These are phyloP conservation scores for Rhinella marina DNA, from an alignment of 2,797 vertebrate genomes.

Conservation along the genomic window DNA sequence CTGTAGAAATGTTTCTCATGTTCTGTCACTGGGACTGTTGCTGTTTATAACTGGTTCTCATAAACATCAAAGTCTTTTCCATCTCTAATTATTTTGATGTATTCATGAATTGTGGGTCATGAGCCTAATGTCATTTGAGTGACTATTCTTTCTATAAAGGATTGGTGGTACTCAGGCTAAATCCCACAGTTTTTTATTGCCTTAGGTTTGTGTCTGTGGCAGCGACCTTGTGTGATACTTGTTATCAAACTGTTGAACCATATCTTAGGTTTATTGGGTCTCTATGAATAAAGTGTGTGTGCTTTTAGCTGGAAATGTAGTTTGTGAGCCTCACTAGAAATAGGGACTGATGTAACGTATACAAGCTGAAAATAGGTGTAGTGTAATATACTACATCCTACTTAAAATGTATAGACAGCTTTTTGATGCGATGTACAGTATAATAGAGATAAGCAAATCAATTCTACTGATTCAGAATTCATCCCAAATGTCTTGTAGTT, in stretches of 20 bases:
- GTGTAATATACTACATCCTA: too few relatives aligned
- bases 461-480: too few relatives aligned
- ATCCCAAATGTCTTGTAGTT: too few relatives aligned
- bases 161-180: not conserved
- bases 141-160: not conserved
- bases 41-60: slow-evolving; percentile 1
- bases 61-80: slow-evolving; percentile 14
- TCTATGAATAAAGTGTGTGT: not conserved
- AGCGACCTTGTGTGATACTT: not conserved
- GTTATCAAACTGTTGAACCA: not conserved
- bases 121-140: not conserved
- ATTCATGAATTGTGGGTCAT: not conserved
- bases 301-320: not conserved
- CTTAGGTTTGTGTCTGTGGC: not conserved
- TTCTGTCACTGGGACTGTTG: not conserved
- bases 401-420: too few relatives aligned
- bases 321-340: too few relatives aligned
- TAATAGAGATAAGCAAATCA: too few relatives aligned
- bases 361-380: too few relatives aligned
- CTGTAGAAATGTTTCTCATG: not conserved
- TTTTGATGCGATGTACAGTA: too few relatives aligned
- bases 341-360: too few relatives aligned
- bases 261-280: not conserved
- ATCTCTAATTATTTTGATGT: slow-evolving; percentile 20
- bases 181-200: slow-evolving; percentile 3